These are phyloP conservation scores for Oreochromis mossambicus DNA, from an alignment of 2,797 vertebrate genomes.

Conservation along the genomic window DNA sequence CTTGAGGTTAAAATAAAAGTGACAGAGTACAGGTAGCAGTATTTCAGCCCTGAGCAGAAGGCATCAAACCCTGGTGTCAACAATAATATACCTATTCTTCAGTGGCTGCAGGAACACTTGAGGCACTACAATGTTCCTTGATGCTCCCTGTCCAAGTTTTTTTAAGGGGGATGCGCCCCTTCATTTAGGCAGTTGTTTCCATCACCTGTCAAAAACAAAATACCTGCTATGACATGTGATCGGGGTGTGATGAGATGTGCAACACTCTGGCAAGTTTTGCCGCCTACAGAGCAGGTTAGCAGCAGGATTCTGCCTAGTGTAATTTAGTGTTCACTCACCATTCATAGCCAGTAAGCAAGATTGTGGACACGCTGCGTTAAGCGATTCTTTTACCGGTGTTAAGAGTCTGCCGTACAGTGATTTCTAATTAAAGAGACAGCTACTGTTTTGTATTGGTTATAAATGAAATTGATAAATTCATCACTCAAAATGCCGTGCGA, in stretches of 20 bases:
- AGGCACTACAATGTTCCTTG: not conserved
- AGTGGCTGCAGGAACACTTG: not conserved
- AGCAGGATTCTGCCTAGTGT: not conserved
- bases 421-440: not conserved
- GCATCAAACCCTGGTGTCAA: not conserved
- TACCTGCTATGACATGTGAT: conserved; percentile 1
- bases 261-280: not conserved
- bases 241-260: not conserved
- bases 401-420: not conserved
- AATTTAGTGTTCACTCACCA: not conserved
- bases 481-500: rapidly evolving
- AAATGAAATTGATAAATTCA: not conserved
- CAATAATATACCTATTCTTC: not conserved
- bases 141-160: not conserved
- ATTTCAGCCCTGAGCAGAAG: conserved; percentile 14
- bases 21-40: conserved; percentile 9
- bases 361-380: not conserved
- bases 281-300: not conserved
- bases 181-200: not conserved
- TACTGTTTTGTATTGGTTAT: not conserved
- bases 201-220: not conserved
- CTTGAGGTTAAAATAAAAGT: conserved; percentile 27
- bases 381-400: not conserved
- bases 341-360: not conserved
- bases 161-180: not conserved